Percentiles rank a stretch among this genome's conserved stretches.
Evolutionary conservation across 2,113 vertebrate species (phyloP).

Genomic region (Eubucco bourcierii): DNA sequence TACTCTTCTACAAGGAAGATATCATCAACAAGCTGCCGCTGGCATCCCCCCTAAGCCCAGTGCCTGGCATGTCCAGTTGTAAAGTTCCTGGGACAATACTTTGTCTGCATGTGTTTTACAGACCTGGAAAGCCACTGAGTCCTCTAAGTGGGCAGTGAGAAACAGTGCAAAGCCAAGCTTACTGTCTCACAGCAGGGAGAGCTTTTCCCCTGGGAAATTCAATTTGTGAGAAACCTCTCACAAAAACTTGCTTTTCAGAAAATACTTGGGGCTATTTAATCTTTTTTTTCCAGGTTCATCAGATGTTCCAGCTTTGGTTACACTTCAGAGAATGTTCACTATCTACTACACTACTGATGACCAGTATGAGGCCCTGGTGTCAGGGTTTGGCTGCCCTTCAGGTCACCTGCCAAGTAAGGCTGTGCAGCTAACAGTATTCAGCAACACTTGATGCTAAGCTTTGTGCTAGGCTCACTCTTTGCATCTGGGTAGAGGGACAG

Average conservation of each 20-base stretch:
- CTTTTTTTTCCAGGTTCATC: neutral
- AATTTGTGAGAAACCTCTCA: no score
- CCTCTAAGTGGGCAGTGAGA: neutral
- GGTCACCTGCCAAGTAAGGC: neutral
- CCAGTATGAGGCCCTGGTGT: neutral
- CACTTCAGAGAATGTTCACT: neutral
- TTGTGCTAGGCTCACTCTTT: neutral
- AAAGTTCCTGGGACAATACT: neutral
- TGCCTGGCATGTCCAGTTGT: neutral
- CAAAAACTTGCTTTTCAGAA: neutral
- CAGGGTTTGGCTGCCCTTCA: neutral
- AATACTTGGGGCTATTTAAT: neutral
- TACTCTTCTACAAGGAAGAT: neutral
- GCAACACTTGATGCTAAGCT: neutral
- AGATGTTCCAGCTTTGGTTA: neutral
- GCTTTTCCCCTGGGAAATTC: neutral
- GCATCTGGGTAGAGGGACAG: neutral
- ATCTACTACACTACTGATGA: neutral
- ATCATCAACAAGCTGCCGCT: neutral
- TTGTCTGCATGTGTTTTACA: neutral
- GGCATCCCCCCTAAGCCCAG: neutral
- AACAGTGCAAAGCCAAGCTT: neutral
- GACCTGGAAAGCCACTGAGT: neutral
- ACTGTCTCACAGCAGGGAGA: neutral
- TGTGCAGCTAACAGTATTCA: accelerated